phyloP scores from a whole-genome alignment of 2,113 vertebrate species.

The Poicephalus gulielmi region DNA sequence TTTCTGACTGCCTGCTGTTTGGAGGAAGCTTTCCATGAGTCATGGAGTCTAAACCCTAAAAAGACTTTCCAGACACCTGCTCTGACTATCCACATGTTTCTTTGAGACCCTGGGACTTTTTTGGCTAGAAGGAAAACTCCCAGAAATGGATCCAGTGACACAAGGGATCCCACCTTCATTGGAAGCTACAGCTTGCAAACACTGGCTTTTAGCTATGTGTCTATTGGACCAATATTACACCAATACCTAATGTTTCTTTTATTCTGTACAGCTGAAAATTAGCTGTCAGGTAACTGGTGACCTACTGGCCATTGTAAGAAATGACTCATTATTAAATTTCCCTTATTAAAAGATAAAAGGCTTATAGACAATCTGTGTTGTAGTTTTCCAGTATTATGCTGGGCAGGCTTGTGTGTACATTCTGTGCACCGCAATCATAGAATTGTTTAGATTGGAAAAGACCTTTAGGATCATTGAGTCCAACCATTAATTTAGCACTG shows the following conservation, averaged over 20 bases:
- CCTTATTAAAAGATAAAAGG: background rate
- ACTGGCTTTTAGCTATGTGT: background rate
- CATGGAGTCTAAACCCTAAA: background rate
- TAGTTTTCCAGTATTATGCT: background rate
- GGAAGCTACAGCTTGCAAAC: background rate
- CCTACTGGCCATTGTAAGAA: background rate
- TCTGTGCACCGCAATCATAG: background rate
- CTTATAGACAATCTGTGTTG: background rate
- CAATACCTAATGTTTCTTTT: background rate
- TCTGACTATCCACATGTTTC: background rate
- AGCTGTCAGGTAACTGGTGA: background rate
- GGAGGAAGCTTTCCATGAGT: background rate
- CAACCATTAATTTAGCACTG: background rate
- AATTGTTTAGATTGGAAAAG: background rate
- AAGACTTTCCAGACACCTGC: background rate
- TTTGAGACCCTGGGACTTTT: background rate
- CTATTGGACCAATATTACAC: background rate
- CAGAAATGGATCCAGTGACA: background rate
- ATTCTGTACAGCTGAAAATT: background rate
- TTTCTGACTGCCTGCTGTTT: background rate
- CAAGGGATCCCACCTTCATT: background rate
- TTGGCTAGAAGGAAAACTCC: background rate
- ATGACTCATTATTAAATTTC: background rate
- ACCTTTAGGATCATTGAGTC: background rate
- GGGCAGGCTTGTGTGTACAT: background rate